Conservation (phyloP, 2,113 vertebrate species). For the Morone chrysops region DNA sequence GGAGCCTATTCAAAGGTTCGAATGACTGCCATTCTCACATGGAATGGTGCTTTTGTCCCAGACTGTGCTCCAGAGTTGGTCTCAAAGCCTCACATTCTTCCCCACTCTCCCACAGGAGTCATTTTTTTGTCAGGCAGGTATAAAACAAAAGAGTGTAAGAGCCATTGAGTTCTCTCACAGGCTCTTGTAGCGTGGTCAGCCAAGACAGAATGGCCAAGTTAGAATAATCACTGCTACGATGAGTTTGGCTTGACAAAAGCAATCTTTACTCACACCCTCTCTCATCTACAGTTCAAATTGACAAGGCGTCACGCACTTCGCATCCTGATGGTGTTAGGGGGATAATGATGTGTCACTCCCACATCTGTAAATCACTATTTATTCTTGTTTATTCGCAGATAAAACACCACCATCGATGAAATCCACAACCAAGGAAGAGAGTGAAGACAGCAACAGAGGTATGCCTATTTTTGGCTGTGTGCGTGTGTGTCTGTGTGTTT, state of each 20-base stretch:
- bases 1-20: constrained; percentile 78
- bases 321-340: constrained; percentile 21
- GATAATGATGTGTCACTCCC: constrained; percentile 25
- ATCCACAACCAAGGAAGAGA: constrained; percentile 70
- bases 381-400: constrained; percentile 64
- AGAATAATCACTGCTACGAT: constrained; percentile 37
- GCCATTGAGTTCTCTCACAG: constrained; percentile 34
- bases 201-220: constrained; percentile 29
- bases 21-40: constrained; percentile 77
- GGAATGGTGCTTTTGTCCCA: constrained; percentile 76
- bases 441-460: constrained; percentile 71
- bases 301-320: constrained; percentile 14
- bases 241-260: constrained; percentile 25
- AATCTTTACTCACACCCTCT: constrained; percentile 5
- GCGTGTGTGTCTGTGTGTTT: not conserved
- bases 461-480: not conserved
- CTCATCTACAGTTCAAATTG: constrained; percentile 25
- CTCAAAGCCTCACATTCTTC: constrained; percentile 71
- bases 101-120: constrained; percentile 47
- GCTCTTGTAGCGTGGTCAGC: constrained; percentile 30
- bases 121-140: constrained; percentile 65
- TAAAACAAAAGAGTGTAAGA: constrained; percentile 63
- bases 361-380: constrained; percentile 24
- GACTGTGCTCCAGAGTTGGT: constrained; percentile 55
- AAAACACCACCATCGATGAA: constrained; percentile 65